Evolutionary conservation across 2,888 invertebrate genomes (phyloP).

Genomic region (Cephus spinipes): DNA sequence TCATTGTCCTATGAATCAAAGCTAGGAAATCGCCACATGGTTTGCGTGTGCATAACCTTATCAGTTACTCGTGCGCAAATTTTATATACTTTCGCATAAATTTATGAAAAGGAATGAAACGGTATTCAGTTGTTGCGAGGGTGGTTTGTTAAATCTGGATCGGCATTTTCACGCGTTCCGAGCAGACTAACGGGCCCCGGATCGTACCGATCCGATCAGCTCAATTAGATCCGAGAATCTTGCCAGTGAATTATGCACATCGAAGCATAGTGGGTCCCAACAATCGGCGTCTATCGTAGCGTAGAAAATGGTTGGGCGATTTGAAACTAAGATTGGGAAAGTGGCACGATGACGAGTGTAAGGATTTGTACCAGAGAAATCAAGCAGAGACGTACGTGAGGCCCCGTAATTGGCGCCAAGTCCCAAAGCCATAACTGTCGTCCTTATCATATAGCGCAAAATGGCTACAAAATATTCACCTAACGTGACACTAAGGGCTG

Average conservation of each 20-base stretch:
- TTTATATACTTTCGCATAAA: neutral
- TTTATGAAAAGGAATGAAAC: neutral
- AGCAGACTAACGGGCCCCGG: constrained; percentile 22
- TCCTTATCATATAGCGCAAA: neutral
- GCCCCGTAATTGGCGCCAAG: neutral
- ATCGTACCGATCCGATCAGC: constrained; percentile 15
- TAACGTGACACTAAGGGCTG: neutral
- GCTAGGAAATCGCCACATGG: neutral
- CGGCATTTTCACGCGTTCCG: constrained; percentile 24
- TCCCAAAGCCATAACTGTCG: neutral
- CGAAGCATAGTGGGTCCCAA: constrained; percentile 6
- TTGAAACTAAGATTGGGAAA: constrained; percentile 19
- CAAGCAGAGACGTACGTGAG: neutral
- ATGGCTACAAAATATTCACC: neutral
- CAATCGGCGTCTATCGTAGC: constrained; percentile 28
- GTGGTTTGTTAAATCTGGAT: constrained; percentile 16
- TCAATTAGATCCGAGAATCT: constrained; percentile 3
- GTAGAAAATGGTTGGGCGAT: constrained; percentile 19
- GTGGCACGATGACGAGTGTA: constrained; percentile 7
- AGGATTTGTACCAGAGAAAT: neutral
- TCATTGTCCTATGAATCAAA: neutral
- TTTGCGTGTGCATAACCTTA: neutral
- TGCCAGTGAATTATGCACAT: constrained; percentile 13
- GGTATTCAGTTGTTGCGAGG: neutral
- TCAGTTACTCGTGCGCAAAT: neutral